Base-by-base conservation (phyloP, 2,888 invertebrate species). In the Dasysyrphus tricinctus region DNA sequence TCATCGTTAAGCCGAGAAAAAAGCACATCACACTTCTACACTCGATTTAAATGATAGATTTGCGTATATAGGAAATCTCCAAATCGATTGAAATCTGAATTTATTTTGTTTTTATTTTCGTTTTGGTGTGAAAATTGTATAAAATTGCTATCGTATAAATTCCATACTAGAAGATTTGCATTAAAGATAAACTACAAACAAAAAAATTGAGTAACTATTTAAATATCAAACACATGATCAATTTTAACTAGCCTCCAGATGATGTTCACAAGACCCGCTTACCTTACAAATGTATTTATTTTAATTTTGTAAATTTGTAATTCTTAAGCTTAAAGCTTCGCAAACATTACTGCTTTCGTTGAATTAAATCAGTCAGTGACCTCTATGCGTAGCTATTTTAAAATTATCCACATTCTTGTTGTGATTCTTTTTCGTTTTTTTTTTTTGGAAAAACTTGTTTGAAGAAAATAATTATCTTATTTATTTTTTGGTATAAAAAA, bases 291-390 rank as follows among this genome's bases (percentile, higher is more conserved):
- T 24, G 1, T 24, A 42, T 8, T 37, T 37, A 42, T 47, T 49
- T 19, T 49, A 6, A 4, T 14, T 54, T 39, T 24, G 59, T 59
- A 39, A 59, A 37, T 61, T 61, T 61, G 39, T n/a, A 39, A 61
- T 39, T 42, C 1, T 32, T 19, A 59, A 39, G 32, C 16, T 12
- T 12, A 59, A 59, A 59, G 37, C 59, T 37, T 37, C 51, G 7
- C 14, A 29, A 8, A 32, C 54, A 54, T 54, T 54, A 32, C 32
- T 54, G 54, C 54, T 54, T 32, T 54, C 29, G 54, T 51, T 51
- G 24, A 39, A 61, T 61, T 61, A 61, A 61, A 61, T 61, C 61
- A 61, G 61, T 42, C 61, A 61, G 1, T 61, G 61, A 39, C 39
- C 61, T 61, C 61, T 57, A 54, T 34, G 34, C 16, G 57, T 34